Evolutionary conservation across 1,140 invertebrate genomes (phyloP).

Genomic region (Pectinophora gossypiella): DNA sequence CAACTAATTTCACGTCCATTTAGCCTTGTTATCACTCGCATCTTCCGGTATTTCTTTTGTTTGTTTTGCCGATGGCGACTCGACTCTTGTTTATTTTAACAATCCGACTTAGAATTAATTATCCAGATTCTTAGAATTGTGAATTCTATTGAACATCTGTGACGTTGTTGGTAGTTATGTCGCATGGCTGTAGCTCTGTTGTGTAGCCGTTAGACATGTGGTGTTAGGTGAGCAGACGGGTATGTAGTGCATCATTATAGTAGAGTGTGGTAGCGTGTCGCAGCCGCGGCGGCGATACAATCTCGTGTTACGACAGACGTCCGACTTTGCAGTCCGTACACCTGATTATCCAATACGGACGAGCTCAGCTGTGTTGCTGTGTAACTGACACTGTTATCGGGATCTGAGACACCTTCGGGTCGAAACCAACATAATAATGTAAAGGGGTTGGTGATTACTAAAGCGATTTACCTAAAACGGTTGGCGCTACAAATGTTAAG

Average conservation of each 20-base stretch:
- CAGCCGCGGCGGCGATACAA: neutral
- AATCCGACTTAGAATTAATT: too few species aligned
- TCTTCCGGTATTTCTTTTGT: neutral
- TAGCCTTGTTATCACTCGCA: neutral
- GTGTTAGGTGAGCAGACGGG: too few species aligned
- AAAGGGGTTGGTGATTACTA: constrained; percentile 3
- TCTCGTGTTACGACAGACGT: neutral
- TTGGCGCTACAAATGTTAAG: neutral
- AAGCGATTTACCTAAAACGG: neutral
- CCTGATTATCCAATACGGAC: neutral
- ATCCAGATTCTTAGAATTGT: too few species aligned
- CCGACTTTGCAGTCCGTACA: neutral
- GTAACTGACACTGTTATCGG: neutral
- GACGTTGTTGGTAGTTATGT: too few species aligned
- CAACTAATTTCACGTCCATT: constrained; percentile 10
- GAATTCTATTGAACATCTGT: too few species aligned
- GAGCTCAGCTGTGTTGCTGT: neutral
- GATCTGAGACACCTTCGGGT: neutral
- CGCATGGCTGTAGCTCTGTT: too few species aligned
- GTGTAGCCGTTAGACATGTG: too few species aligned
- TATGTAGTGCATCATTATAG: too few species aligned
- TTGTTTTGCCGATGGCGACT: neutral
- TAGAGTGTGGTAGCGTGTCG: too few species aligned
- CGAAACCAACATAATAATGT: constrained; percentile 1
- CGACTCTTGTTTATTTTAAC: too few species aligned